Evolutionary conservation across 2,113 vertebrate species (phyloP).

Genomic region (Trichomycterus rosablanca): DNA sequence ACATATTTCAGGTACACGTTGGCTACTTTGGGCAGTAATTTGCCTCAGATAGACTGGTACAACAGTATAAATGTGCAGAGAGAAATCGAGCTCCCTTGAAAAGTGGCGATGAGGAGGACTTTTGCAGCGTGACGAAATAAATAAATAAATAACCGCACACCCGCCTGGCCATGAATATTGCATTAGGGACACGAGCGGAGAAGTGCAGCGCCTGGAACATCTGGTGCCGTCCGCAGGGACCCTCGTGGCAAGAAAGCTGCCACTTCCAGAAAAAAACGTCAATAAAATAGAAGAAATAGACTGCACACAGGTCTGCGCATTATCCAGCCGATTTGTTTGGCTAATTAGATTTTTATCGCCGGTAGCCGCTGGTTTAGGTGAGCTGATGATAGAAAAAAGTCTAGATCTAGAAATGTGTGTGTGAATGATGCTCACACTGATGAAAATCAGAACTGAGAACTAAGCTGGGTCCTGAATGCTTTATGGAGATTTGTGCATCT

Average conservation of each 20-base stretch:
- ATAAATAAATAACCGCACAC: constrained; percentile 70
- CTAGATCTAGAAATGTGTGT: constrained; percentile 13
- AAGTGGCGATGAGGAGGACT: constrained; percentile 49
- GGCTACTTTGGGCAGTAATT: too few relatives aligned
- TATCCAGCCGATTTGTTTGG: constrained; percentile 74
- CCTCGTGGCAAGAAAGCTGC: constrained; percentile 74
- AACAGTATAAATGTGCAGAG: constrained; percentile 36
- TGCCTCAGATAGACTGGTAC: neutral
- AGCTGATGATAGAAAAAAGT: constrained; percentile 46
- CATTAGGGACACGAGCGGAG: constrained; percentile 73
- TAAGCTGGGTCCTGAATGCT: constrained; percentile 22
- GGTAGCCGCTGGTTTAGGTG: constrained; percentile 49
- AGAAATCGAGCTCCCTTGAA: constrained; percentile 15
- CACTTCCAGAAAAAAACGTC: constrained; percentile 63
- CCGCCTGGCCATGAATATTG: constrained; percentile 79
- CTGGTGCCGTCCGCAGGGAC: constrained; percentile 75
- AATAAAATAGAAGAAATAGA: constrained; percentile 57
- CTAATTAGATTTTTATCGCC: constrained; percentile 73
- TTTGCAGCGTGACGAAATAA: constrained; percentile 69
- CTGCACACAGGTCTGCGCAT: constrained; percentile 62
- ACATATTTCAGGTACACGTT: too few relatives aligned
- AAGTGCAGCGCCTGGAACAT: constrained; percentile 76
- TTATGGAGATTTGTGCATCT: constrained; percentile 33
- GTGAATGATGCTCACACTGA: too few relatives aligned
- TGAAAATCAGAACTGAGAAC: neutral